Conservation (phyloP, 2,113 vertebrate species). For the Eulemur rufifrons region DNA sequence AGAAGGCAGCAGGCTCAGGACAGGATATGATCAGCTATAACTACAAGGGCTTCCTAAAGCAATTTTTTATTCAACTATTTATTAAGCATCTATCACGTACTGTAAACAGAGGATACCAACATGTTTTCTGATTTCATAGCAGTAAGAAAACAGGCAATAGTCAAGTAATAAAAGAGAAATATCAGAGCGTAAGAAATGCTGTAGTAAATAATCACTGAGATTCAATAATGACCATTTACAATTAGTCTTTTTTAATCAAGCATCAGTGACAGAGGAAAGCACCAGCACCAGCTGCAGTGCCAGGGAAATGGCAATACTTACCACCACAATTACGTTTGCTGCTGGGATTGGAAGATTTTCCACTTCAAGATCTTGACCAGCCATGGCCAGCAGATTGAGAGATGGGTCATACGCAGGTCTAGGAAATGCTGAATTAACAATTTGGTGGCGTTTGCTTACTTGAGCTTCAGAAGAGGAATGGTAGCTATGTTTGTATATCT, state of each 20-base stretch:
- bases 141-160: neutral
- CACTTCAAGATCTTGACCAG: constrained; percentile 85
- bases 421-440: constrained; percentile 84
- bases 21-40: neutral
- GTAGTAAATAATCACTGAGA: neutral
- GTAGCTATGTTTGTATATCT: constrained; percentile 80
- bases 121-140: constrained; percentile 9
- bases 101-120: neutral
- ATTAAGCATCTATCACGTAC: neutral
- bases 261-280: neutral
- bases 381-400: constrained; percentile 84
- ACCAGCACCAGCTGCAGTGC: neutral
- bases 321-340: constrained; percentile 86
- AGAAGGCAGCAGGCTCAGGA: neutral
- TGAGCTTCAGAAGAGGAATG: constrained; percentile 74
- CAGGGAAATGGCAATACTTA: constrained; percentile 77
- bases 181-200: neutral
- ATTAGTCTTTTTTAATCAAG: neutral
- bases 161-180: constrained; percentile 31
- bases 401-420: constrained; percentile 83
- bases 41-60: neutral
- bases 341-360: constrained; percentile 87
- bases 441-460: constrained; percentile 80
- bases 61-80: constrained; percentile 1
- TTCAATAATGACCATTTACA: neutral